phyloP scores from a whole-genome alignment of 1,140 invertebrate genomes.

The Mercenaria mercenaria region DNA sequence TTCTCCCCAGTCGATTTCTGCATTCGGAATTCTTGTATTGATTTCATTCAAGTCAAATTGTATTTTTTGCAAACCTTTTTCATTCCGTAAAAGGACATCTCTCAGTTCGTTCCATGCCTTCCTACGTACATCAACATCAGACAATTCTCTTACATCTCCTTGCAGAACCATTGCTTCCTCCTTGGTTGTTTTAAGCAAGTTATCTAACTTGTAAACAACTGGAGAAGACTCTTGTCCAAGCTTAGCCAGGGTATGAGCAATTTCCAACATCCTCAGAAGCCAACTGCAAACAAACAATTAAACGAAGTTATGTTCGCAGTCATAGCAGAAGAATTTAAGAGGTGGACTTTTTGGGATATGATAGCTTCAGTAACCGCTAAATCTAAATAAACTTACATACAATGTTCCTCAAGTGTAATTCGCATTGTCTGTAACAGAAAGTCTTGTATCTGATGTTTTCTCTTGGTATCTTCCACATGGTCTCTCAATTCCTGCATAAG shows the following conservation, averaged over 20 bases:
- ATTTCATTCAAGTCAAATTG: background rate
- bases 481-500: background rate
- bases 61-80: background rate
- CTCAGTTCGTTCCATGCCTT: background rate
- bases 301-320: no score
- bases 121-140: background rate
- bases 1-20: background rate
- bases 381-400: constrained; percentile 21
- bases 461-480: background rate
- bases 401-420: constrained; percentile 24
- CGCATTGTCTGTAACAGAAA: background rate
- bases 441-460: background rate
- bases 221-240: background rate
- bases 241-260: constrained; percentile 1
- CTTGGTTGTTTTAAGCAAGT: background rate
- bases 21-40: background rate
- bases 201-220: background rate
- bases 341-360: no score
- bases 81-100: background rate
- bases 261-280: constrained; percentile 26
- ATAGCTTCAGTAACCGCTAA: no score
- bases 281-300: constrained; percentile 17
- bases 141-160: background rate
- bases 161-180: background rate
- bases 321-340: no score